A percentile compares a stretch with the other conserved stretches of the same genome.
These are phyloP conservation scores for Gallinago jamesoni DNA, from an alignment of 2,113 vertebrate species.

Conservation along the genomic window DNA sequence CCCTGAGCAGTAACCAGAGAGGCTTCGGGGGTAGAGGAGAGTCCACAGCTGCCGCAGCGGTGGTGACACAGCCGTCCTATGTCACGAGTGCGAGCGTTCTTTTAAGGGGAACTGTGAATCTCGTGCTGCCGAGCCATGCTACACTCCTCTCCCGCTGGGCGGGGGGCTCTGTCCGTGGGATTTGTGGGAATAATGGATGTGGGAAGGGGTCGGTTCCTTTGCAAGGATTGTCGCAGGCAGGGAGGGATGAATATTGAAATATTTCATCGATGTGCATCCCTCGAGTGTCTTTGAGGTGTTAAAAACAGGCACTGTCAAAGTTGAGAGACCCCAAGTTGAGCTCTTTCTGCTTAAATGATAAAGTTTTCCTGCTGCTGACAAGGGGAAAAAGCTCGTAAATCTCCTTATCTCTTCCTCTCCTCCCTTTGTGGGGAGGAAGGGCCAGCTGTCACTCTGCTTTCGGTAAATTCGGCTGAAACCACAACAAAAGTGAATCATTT, in stretches of 20 bases:
- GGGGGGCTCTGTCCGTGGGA: neutral
- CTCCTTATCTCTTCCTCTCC: too few species aligned
- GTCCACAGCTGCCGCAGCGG: neutral
- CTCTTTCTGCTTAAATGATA: neutral
- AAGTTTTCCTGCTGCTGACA: neutral
- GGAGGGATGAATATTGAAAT: neutral
- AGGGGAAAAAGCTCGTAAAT: neutral
- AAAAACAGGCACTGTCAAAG: neutral
- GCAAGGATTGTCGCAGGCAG: rapidly evolving
- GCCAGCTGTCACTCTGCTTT: too few species aligned
- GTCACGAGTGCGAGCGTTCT: neutral
- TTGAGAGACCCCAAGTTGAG: neutral
- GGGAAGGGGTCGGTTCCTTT: neutral
- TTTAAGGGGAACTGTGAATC: neutral
- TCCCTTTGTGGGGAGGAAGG: too few species aligned
- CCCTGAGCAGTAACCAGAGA: neutral
- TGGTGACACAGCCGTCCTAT: neutral
- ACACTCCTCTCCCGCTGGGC: neutral
- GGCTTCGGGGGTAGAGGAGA: neutral
- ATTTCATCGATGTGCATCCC: neutral
- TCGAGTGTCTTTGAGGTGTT: neutral
- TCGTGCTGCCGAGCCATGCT: neutral
- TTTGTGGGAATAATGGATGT: neutral
- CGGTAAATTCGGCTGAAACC: too few species aligned
- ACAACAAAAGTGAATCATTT: neutral